Conservation (phyloP, 2,113 vertebrate species). For the Tragelaphus strepsiceros region DNA sequence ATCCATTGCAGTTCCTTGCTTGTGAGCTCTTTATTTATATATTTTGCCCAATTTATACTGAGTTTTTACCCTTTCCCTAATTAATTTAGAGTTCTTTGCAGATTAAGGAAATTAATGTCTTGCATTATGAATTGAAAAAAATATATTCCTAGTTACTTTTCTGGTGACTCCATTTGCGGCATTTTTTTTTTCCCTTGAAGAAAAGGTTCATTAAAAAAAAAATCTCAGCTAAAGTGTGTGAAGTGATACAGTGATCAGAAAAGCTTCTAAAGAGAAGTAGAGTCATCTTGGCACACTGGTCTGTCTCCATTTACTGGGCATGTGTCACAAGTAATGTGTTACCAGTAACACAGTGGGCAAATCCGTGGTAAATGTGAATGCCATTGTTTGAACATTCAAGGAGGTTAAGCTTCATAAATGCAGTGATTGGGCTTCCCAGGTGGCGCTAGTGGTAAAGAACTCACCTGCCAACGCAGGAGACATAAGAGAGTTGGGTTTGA, state of each 20-base stretch:
- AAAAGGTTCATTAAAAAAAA: not conserved
- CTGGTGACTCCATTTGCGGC: not conserved
- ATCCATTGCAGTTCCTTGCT: not conserved
- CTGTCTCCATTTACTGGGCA: not conserved
- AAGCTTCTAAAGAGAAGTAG: too few species aligned
- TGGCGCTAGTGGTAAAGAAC: not conserved
- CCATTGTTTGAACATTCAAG: not conserved
- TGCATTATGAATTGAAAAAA: not conserved
- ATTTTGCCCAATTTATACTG: not conserved
- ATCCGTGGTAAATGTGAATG: rapidly evolving
- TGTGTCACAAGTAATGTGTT: too few species aligned
- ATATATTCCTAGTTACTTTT: not conserved
- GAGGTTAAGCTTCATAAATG: not conserved
- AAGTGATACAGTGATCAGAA: not conserved
- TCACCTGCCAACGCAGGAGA: not conserved
- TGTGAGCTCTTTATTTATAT: not conserved
- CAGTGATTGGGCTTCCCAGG: not conserved
- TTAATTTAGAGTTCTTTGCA: not conserved
- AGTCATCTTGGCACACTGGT: rapidly evolving
- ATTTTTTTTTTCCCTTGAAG: not conserved
- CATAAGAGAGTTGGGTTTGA: not conserved
- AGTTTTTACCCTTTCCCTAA: not conserved
- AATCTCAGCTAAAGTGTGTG: not conserved
- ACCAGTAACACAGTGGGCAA: not conserved
- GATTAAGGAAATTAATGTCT: not conserved